Conservation (phyloP, 1,140 invertebrate species). For the Brachionus rotundiformis region DNA sequence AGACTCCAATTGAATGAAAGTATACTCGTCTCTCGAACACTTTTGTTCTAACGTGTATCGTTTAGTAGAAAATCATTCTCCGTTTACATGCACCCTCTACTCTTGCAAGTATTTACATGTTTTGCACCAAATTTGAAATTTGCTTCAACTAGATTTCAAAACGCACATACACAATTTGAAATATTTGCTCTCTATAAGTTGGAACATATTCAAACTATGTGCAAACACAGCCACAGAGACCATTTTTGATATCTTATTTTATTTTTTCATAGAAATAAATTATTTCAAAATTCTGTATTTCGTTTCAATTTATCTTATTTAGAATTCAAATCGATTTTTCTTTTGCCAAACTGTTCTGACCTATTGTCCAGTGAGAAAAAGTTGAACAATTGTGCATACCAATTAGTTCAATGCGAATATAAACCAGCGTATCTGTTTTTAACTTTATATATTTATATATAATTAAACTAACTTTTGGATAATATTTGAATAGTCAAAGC, state of each 20-base stretch:
- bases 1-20: background rate
- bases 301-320: slow-evolving; percentile 2
- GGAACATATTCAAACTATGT: background rate
- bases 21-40: slow-evolving; percentile 2
- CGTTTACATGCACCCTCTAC: background rate
- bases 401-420: slow-evolving; percentile 21
- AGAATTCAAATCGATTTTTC: slow-evolving; percentile 28
- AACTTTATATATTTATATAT: too few species aligned
- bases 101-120: background rate
- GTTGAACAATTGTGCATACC: background rate
- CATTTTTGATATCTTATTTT: slow-evolving; percentile 18
- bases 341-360: background rate
- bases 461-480: slow-evolving; percentile 16
- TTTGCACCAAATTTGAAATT: background rate
- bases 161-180: slow-evolving; percentile 7
- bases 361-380: background rate
- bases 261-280: slow-evolving; percentile 22
- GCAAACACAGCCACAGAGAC: background rate
- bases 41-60: background rate
- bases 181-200: slow-evolving; percentile 12
- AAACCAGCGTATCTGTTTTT: background rate
- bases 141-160: background rate
- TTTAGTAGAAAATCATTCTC: background rate
- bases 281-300: slow-evolving; percentile 31
- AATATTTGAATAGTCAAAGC: slow-evolving; percentile 32